A percentile compares a stretch with the other conserved stretches of the same genome.
Conservation (phyloP, 2,113 vertebrate species). For the Isichthys henryi region DNA sequence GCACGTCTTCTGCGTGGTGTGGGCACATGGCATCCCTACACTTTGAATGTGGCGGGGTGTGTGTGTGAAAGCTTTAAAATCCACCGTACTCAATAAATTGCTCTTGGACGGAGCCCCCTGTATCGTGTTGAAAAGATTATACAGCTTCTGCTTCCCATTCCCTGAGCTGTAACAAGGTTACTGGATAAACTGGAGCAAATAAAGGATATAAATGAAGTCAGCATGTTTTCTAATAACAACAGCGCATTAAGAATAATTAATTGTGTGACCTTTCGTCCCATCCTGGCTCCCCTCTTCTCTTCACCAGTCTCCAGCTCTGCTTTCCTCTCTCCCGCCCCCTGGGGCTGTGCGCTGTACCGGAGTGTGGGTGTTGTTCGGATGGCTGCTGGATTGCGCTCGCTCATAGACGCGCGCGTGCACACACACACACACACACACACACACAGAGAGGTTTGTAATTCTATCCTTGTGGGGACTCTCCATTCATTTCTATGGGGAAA, state of each 20-base stretch:
- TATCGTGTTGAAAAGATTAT: neutral
- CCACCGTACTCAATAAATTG: neutral
- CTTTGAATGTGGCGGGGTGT: neutral
- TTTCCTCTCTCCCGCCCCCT: neutral
- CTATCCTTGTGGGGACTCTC: too few species aligned
- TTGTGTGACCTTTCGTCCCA: neutral
- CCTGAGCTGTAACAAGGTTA: neutral
- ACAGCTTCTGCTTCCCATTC: neutral
- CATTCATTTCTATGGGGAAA: too few species aligned
- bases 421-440: neutral
- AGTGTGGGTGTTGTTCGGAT: conserved; percentile 13
- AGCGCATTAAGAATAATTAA: conserved; percentile 13
- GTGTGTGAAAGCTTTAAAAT: neutral
- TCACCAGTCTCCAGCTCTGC: neutral
- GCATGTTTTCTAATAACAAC: conserved; percentile 6
- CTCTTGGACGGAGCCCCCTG: neutral
- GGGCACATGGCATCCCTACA: neutral
- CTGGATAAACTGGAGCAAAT: neutral
- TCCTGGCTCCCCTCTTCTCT: neutral
- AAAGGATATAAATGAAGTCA: neutral
- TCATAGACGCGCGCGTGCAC: neutral
- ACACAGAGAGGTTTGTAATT: neutral
- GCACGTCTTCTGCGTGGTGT: neutral
- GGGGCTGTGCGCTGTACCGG: neutral
- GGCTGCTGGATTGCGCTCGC: neutral